Evolutionary conservation across 2,888 invertebrate genomes (phyloP), one percentile per base, ranked within the genome.

Genomic region (Ophion ventricosus): DNA sequence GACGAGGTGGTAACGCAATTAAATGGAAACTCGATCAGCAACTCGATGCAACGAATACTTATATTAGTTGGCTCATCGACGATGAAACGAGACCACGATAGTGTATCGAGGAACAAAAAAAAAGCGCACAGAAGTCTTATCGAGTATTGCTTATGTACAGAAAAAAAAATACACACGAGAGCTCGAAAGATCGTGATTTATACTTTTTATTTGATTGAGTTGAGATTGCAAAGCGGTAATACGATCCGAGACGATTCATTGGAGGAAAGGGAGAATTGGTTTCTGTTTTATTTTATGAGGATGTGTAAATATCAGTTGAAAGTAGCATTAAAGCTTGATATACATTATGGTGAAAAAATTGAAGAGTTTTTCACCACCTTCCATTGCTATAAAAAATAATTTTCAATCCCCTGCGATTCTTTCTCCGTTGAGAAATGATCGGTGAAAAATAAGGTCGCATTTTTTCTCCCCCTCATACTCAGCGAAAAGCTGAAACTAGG

Each of bases 1-100:
- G 75, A 76, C 67, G 72, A 79, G 73, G 66, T 61, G 75, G 72
- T 77, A 80, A 85, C 66, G 76, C 80, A 80, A 82, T 85, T 85
- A 80, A 82, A 49, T 57, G 67, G 73, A 80, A 85, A 85, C 64
- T 85, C 85, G 82, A 82, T 85, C 82, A 64, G 80, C 76, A 80
- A 82, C 73, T 73, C 76, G 80, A 82, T 82, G 67, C 82, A 76
- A 26, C 76, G 84, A 82, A 76, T 67, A 82, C 76, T 40, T 70
- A 82, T 84, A 76, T 64, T 8, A 35, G 59, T 61, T 25, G 35
- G 43, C 35, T 20, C 63, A 72, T 79, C 72, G 64, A 20, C 78
- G 66, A 81, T 49, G 76, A 70, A 76, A 57, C 76, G 76, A 57
- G 73, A 78, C 29, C 43, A 35, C 67, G 43, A 43, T 40, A 26